These are phyloP conservation scores for Crocuta crocuta DNA, from an alignment of 2,113 vertebrate species.

Conservation along the genomic window DNA sequence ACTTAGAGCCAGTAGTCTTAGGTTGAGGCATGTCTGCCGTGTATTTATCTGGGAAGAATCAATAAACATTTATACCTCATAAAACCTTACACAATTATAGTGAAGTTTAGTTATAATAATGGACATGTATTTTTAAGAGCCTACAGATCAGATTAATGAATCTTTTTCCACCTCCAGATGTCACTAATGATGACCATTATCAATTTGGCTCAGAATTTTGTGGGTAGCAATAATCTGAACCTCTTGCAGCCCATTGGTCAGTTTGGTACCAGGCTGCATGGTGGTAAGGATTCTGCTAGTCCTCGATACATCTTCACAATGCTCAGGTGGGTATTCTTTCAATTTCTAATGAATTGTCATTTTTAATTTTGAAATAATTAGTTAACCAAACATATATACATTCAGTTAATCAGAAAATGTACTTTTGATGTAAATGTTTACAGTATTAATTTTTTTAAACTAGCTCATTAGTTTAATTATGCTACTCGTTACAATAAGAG, in stretches of 20 bases:
- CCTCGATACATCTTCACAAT: conserved; percentile 99
- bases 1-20: not conserved
- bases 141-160: not conserved
- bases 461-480: not conserved
- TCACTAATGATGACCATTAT: conserved; percentile 99
- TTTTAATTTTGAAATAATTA: conserved; percentile 34
- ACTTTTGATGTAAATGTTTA: not conserved
- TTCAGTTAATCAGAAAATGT: conserved; percentile 26
- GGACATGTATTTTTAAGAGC: not conserved
- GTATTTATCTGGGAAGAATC: not conserved
- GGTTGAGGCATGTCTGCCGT: not conserved
- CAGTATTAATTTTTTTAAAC: not conserved
- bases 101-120: not conserved
- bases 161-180: conserved; percentile 82
- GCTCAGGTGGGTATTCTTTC: conserved; percentile 92
- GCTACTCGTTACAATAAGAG: not conserved
- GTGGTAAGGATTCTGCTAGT: conserved; percentile 98
- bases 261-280: conserved; percentile 97
- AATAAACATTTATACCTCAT: not conserved
- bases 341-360: not conserved
- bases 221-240: conserved; percentile 99
- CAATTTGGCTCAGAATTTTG: conserved; percentile 97
- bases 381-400: not conserved
- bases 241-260: conserved; percentile 96
- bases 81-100: not conserved